Base-by-base conservation (phyloP, 35 echinoderm and acorn worm species). In the Nesometra sesokonis region DNA sequence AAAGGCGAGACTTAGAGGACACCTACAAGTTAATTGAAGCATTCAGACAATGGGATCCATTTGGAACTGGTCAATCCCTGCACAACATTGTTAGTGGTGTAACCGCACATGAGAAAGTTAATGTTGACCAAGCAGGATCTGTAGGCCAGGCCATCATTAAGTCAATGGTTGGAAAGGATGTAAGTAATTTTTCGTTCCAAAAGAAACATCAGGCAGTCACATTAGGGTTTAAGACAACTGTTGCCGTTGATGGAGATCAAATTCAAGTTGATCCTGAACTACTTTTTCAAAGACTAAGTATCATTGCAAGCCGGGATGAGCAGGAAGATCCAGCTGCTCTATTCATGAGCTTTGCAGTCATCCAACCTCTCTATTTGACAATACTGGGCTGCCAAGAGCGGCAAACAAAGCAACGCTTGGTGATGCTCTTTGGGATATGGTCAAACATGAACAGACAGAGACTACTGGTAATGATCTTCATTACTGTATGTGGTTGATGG, bases 101-200 rank as follows among this genome's bases (percentile, higher is more conserved):
- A 0, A 35, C 29, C 0, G 83, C 77, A 90, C 3, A 79, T 30
- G 35, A 46, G 15, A 9, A 0, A 78, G 83, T 90, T 30, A 90
- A 90, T 86, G 89, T 90, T 82, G 89, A 90, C 76, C 78, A 80
- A 11, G 89, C 83, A 27, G 86, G 32, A 86, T 31, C 4, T 46
- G 32, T 90, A 38, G 89, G 89, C 11, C 30, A 86, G 30, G 80
- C 13, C 17, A 87, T 87, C 5, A 9, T 85, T 17, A 13, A 90
- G 32, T 78, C 57, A 38, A 86, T 90, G 89, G 35, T 80, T 0
- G 83, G 76, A 8, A 0, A 89, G 47, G 32, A 83, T 13, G 88
- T 89, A 9, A 57, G 1, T 17, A 36, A 90, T 57, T 90, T 13
- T 34, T 38, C 77, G 21, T 90, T 90, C 89, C 29, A 78, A 78